Evolutionary conservation across 1,140 invertebrate species (phyloP), one percentile per base, ranked within the genome.

Genomic region (Halesus radiatus): DNA sequence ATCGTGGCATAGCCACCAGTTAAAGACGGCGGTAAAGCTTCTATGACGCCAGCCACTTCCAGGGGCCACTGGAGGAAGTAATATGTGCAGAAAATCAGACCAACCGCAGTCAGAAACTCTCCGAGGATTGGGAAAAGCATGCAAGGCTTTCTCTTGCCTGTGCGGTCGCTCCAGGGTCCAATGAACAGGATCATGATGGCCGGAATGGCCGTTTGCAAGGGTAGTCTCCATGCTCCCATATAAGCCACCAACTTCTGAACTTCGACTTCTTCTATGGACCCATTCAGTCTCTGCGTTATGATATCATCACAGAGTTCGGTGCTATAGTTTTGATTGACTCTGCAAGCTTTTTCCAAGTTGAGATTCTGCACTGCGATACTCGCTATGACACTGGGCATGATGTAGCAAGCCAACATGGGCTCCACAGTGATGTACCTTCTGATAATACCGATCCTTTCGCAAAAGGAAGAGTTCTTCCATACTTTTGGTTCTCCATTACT

Each of bases 1-100:
- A 97, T 94, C 16, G 95, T 95, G 83, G 96, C 95, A 92, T 94
- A 96, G 3, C 96, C 96, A 1, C 95, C 95, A 7, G 94, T 94
- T 0, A 97, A 84, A 0, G 94, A 93, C 0, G 94, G 94, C 86
- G 95, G 95, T 53, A 96, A 89, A 1, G 93, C 93, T 85, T 94
- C 93, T 15, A 92, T 89, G 0, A 94, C 85, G 0, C 92, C 93
- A 16, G 92, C 91, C 1, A 90, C 92, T 85, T 94, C 93, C 91
- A 94, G 93, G 0, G 93, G 93, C 20, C 93, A 83, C 81, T 92
- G 90, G 82, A 93, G 87, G 83, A 93, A 94, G 85, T 91, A 93
- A 80, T 91, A 92, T 1, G 93, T 92, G 83, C 92, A 92, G 0
- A 93, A 78, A 18, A 95, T 89, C 10, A 94, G 62, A 4, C 81